Base-by-base conservation (phyloP, 2,888 invertebrate genomes). In the Cantharis rustica region DNA sequence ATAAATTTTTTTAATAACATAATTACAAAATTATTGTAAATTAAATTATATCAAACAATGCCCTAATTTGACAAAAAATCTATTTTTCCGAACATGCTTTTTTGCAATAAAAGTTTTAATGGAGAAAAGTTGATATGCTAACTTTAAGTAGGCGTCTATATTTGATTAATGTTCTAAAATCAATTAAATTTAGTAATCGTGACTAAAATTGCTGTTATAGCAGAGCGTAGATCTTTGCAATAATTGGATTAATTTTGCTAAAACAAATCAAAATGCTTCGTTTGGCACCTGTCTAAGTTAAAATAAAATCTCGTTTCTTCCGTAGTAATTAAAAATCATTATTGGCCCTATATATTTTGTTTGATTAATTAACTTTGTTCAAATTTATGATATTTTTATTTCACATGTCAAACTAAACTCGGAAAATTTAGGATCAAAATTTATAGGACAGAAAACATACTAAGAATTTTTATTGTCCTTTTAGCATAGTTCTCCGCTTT, bases 241-340 rank as follows among this genome's bases (percentile, higher is more conserved):
- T 69, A 63, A 64, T 71, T 71, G 27, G 64, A 72, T 66, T 71
- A 72, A 72, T 72, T 72, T 72, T 31, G 64, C 64, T 17, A 31
- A 66, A 26, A 71, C 70, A 70, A 64, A 71, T 74, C 66, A 68
- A 75, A 71, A 68, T 27, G 63, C 62, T 62, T 68, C 71, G 68
- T 68, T 75, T 75, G 71, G 68, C 71, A 75, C 68, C 75, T 71
- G 75, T 75, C 75, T 62, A 9, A 47, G 47, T 47, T 47, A 47
- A 47, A 47, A 47, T 47, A 47, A 47, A 47, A 47, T 47, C 9
- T n/a, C 47, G 13, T 47, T 47, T 47, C 47, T 2, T 47, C n/a
- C n/a, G 9, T n/a, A n/a, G n/a, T 47, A 47, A 47, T 47, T 47
- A 47, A 47, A 47, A 47, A 47, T 47, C 47, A 47, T 47, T 47